Base-by-base conservation (phyloP, 92 coral and sea anemone genomes). In the Scolanthus callimorphus region DNA sequence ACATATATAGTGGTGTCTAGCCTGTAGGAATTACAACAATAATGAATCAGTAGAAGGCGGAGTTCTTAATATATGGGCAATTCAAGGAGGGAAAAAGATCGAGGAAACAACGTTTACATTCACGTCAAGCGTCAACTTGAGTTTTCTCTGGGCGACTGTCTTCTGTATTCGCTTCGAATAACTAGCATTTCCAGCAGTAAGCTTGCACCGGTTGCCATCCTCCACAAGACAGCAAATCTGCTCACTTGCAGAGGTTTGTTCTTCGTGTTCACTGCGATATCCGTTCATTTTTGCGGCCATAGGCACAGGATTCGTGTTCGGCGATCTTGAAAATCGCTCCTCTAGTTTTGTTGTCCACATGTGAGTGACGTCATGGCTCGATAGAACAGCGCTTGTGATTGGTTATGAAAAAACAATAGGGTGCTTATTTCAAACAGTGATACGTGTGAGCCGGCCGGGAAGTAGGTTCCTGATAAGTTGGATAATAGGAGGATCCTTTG, bases 171-270 rank as follows among this genome's bases (percentile, higher is more conserved):
- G 88, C 70, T 94, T 94, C 29, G 99, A 88, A 70, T 88, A 94
- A 54, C 96, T 84, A 17, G 99, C 99, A 83, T 94, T 88, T 39
- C 99, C 94, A n/a, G 96, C 90, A 22, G 68, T 76, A 17, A 91
- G 70, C 37, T 89, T 94, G 79, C 99, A 94, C 23, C 99, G 86
- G 20, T 89, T 95, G 34, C 82, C 73, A 64, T 94, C 96, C 74
- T 94, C 96, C 17, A 94, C 96, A 31, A 94, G 85, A 66, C 99
- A 94, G 73, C 99, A 94, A 89, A 89, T 81, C 85, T 89, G 99
- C 53, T 82, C 79, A 55, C 80, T 81, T 57, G 82, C 77, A 44
- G 99, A 70, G 55, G 76, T 84, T 55, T 85, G 85, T 28, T 94
- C 99, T 59, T 94, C 99, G 52, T 90, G 96, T 74, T 94, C 99